phyloP scores from a whole-genome alignment of 1,140 invertebrate species.

The Hermetia illucens region DNA sequence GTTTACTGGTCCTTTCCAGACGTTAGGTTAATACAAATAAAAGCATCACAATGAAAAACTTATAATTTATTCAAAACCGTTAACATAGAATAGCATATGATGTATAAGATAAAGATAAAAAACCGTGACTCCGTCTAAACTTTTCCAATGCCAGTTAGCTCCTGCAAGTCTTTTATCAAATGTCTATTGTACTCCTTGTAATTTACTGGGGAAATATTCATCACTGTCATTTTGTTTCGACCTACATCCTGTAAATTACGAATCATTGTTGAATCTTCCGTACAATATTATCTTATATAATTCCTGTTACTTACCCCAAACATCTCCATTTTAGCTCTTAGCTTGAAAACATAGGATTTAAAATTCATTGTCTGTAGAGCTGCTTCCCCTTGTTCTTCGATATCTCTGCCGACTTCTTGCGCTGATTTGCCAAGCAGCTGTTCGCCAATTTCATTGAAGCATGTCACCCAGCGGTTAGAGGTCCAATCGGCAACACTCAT shows the following conservation, averaged over 20 bases:
- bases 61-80: no score
- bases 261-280: constrained; percentile 3
- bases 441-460: constrained; percentile 80
- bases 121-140: no score
- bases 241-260: constrained; percentile 58
- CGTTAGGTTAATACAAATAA: no score
- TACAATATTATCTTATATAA: neutral
- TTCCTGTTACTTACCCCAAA: constrained; percentile 57
- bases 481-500: constrained; percentile 68
- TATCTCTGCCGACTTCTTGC: constrained; percentile 58
- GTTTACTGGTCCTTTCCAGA: no score
- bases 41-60: no score
- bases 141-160: constrained; percentile 38
- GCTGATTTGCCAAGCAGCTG: constrained; percentile 59
- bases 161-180: constrained; percentile 50
- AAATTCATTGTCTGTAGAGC: constrained; percentile 63
- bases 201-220: constrained; percentile 53
- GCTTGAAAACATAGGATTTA: constrained; percentile 62
- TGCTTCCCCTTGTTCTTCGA: constrained; percentile 41
- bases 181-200: constrained; percentile 57
- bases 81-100: no score
- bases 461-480: constrained; percentile 71
- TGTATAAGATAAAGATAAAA: no score
- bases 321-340: constrained; percentile 75
- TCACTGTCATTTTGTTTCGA: constrained; percentile 58